Evolutionary conservation across 1,140 invertebrate genomes (phyloP).

Genomic region (Heliconius nattereri): DNA sequence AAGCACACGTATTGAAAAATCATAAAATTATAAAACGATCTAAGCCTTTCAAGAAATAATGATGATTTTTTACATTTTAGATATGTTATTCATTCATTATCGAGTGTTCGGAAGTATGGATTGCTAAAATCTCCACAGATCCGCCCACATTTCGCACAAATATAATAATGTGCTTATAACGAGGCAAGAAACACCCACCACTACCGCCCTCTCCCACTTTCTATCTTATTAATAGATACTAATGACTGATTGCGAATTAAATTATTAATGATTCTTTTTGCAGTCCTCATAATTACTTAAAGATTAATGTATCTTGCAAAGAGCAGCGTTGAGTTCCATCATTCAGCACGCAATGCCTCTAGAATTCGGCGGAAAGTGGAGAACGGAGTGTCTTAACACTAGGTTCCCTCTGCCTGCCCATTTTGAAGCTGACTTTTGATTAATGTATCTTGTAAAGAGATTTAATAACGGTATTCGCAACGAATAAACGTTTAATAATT

Average conservation of each 20-base stretch:
- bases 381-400: too few relatives aligned
- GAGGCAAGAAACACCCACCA: conserved; percentile 67
- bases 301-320: background rate
- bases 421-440: background rate
- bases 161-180: conserved; percentile 78
- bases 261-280: background rate
- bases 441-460: background rate
- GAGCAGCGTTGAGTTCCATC: too few relatives aligned
- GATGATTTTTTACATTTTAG: background rate
- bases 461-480: conserved; percentile 9
- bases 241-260: conserved; percentile 59
- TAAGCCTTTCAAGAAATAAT: too few relatives aligned
- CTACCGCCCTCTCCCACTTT: conserved; percentile 57
- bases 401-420: too few relatives aligned
- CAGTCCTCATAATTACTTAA: background rate
- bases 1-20: too few relatives aligned
- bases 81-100: background rate
- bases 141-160: conserved; percentile 68
- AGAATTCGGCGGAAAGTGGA: too few relatives aligned
- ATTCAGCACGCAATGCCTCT: too few relatives aligned
- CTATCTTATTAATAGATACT: conserved; percentile 63
- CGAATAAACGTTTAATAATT: conserved; percentile 47
- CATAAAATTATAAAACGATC: too few relatives aligned
- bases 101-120: conserved; percentile 50
- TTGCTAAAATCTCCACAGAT: conserved; percentile 47